Percentiles rank a stretch among this genome's conserved stretches.
Conservation (phyloP, 2,113 vertebrate genomes). For the Menura novaehollandiae region DNA sequence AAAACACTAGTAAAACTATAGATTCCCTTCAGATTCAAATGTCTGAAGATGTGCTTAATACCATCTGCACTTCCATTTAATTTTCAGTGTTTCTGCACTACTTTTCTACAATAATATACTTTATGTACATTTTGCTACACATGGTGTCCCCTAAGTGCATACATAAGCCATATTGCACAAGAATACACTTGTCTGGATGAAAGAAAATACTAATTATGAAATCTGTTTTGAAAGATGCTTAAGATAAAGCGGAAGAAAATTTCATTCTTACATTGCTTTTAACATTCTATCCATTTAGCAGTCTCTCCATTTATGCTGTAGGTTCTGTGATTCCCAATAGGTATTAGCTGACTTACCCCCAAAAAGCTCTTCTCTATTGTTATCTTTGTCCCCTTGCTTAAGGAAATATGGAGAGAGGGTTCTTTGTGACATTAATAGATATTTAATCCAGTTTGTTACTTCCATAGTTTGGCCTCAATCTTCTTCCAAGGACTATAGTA, state of each 20-base stretch:
- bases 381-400: background rate
- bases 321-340: background rate
- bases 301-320: background rate
- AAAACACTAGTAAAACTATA: background rate
- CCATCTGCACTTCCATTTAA: background rate
- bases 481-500: background rate
- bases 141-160: background rate
- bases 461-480: background rate
- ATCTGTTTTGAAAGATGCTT: background rate
- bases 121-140: background rate
- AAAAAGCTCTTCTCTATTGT: background rate
- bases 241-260: background rate
- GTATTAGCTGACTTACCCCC: background rate
- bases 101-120: background rate
- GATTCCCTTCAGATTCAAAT: background rate
- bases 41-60: background rate
- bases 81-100: background rate
- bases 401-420: background rate
- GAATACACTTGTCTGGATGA: background rate
- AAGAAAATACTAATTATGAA: background rate
- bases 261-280: background rate
- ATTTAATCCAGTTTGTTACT: conserved; percentile 23
- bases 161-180: background rate
- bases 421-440: background rate
- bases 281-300: background rate